Percentiles rank a stretch among this genome's conserved stretches.
Evolutionary conservation across 2,888 invertebrate genomes (phyloP).

Genomic region (Tromatobia lineatoria): DNA sequence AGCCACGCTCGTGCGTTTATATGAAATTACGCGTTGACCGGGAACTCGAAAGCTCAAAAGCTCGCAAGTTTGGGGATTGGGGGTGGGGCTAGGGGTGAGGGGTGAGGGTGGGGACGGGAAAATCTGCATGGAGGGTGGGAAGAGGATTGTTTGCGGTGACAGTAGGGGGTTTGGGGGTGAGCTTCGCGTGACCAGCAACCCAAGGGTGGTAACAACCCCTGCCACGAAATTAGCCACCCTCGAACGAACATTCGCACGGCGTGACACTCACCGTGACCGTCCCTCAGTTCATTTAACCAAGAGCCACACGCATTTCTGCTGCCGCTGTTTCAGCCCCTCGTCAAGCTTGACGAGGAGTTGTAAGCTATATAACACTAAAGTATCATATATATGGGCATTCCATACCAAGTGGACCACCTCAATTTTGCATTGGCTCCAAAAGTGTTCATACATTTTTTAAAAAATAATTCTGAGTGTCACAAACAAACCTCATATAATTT

Average conservation of each 20-base stretch:
- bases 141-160: slow-evolving; percentile 14
- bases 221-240: slow-evolving; percentile 62
- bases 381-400: neutral
- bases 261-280: slow-evolving; percentile 58
- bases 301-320: slow-evolving; percentile 36
- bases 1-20: slow-evolving; percentile 2
- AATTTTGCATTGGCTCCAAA: no score
- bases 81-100: neutral
- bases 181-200: slow-evolving; percentile 46
- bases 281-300: slow-evolving; percentile 54
- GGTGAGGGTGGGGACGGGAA: neutral
- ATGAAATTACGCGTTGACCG: slow-evolving; percentile 34
- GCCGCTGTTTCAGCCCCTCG: slow-evolving; percentile 22
- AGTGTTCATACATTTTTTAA: no score
- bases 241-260: slow-evolving; percentile 53
- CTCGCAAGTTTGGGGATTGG: slow-evolving; percentile 1
- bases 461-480: no score
- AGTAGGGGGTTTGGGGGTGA: neutral
- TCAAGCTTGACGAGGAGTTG: slow-evolving; percentile 25
- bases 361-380: slow-evolving; percentile 29
- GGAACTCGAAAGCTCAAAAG: slow-evolving; percentile 24
- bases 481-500: no score
- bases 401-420: no score
- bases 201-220: slow-evolving; percentile 17
- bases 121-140: slow-evolving; percentile 19